Percentiles rank a stretch among this genome's conserved stretches.
Evolutionary conservation across 2,888 invertebrate genomes (phyloP).

Genomic region (Myopa tessellatipennis): DNA sequence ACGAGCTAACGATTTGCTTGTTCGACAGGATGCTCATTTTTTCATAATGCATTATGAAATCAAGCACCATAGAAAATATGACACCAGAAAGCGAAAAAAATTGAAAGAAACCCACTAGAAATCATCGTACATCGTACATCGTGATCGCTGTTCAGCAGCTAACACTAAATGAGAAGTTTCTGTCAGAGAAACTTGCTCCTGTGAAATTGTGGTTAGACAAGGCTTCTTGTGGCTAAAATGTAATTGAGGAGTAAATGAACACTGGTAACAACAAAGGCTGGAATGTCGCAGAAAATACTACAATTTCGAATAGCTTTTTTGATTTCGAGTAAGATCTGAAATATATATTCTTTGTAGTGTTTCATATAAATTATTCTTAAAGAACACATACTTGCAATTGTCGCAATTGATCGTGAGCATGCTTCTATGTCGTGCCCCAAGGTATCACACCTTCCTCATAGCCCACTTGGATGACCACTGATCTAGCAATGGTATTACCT

Average conservation of each 20-base stretch:
- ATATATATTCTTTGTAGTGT: too few relatives aligned
- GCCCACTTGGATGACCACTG: too few relatives aligned
- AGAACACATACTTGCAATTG: too few relatives aligned
- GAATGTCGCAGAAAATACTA: not conserved
- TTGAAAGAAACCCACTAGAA: not conserved
- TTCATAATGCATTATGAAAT: not conserved
- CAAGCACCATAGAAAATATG: slow-evolving; percentile 6
- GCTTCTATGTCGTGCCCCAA: too few relatives aligned
- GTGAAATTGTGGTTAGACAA: slow-evolving; percentile 19
- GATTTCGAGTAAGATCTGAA: too few relatives aligned
- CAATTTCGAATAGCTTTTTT: not conserved
- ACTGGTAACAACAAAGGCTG: not conserved
- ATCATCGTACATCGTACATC: not conserved
- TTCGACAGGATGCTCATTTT: slow-evolving; percentile 2
- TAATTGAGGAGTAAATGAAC: not conserved
- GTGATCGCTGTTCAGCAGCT: not conserved
- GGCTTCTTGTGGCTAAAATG: slow-evolving; percentile 10
- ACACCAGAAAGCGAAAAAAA: slow-evolving; percentile 1
- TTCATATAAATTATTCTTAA: too few relatives aligned
- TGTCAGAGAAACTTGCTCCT: not conserved
- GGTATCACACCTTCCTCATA: too few relatives aligned
- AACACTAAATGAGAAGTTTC: slow-evolving; percentile 3
- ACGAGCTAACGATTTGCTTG: not conserved
- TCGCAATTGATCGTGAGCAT: too few relatives aligned
- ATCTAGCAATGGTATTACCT: too few relatives aligned